Base-by-base conservation (phyloP, 2,888 invertebrate genomes). In the Campoplex nolae region DNA sequence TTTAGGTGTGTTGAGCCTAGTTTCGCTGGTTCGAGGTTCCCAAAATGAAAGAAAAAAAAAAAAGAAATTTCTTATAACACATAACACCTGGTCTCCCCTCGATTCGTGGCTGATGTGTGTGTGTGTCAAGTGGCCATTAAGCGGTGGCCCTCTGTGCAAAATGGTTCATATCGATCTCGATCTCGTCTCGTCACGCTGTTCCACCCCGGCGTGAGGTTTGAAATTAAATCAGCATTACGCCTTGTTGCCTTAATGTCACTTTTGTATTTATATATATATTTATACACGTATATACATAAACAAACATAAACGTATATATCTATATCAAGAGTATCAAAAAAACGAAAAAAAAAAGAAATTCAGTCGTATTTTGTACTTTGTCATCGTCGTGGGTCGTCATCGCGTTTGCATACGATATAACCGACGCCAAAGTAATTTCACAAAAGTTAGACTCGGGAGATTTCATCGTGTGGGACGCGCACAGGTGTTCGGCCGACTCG, bases 201-300 rank as follows among this genome's bases (percentile, higher is more conserved):
- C 54, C 62, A 38, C 65, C 58, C 67, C 48, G 62, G 67, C 56
- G 35, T 81, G 68, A 73, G 51, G 45, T 67, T 62, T 81, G 87
- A 91, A 93, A 93, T 93, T 93, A 93, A 93, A 93, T 93, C 91
- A 91, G 91, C 91, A 92, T 93, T 92, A 92, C 90, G 91, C 90
- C 86, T 89, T 89, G 90, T 90, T 92, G 86, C 87, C 78, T 87
- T 87, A 86, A 87, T 88, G 85, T 88, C 81, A 80, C 67, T 83
- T 48, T 88, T 83, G 81, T 84, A 13, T 23, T 38, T 4, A 38
- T 79, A n/a, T 58, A 18, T 28, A 51, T 45, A 75, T 4, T 16
- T 9, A 2, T 18, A 9, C 38, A 62, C 11, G n/a, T 4, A 62
- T n/a, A 73, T n/a, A 32, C 8, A 71, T 35, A 32, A 13, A 58